Evolutionary conservation across 2,888 invertebrate species (phyloP), one percentile per base, ranked within the genome.

Genomic region (Timema podura): DNA sequence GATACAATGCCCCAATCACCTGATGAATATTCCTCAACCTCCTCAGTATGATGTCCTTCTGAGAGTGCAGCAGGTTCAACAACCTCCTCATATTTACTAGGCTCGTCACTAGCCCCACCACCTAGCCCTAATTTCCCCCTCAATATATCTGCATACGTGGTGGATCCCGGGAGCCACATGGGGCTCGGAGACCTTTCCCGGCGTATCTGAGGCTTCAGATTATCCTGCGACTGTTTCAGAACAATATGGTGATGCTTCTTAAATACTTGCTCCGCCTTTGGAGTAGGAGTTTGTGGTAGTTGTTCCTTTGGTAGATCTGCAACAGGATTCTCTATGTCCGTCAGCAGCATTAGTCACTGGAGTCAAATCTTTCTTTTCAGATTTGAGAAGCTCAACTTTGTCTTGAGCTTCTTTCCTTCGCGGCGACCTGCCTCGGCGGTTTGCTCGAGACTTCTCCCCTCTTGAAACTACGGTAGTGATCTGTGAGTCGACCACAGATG

Each of bases 81-180:
- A 44, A 45, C 44, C 16, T 61, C 61, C 61, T 61, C 61, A 13
- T 61, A 61, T 45, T 61, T 45, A 44, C 11, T 9, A 44, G 30
- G 15, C 64, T 49, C 47, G 15, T 64, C 47, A 48, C 44, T 10
- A 48, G 48, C 48, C 48, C 9, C 5, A 11, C 9, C 16, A 6
- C 65, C 69, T 48, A 54, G 13, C n/a, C 47, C 51, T 15, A 69
- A 71, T 61, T 70, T 65, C 13, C 92, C 91, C 75, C 88, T 86
- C 72, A 93, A 85, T 74, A 93, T 89, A 81, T 92, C 91, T 65
- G 93, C 91, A 80, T 93, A 93, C 65, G 91, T 88, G 65, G 90
- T 87, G 45, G 88, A 88, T 48, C 90, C 91, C 5, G 89, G 89
- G 61, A 84, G 79, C 91, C 91, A 92, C 79, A 89, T 87, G 15